Conservation (phyloP, 2,113 vertebrate species). For the Pholis gunnellus region DNA sequence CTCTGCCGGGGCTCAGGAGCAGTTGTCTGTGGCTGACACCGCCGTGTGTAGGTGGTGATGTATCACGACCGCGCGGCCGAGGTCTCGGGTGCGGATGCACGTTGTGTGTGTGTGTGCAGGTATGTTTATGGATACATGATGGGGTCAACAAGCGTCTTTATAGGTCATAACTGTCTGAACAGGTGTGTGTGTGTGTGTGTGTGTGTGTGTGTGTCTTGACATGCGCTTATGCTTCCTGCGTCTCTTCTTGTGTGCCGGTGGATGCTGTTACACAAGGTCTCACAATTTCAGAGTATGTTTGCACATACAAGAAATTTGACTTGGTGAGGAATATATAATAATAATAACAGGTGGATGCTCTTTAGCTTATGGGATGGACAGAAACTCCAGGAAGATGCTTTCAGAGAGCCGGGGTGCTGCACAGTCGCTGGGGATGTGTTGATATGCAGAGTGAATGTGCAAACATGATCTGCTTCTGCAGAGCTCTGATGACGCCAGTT, state of each 20-base stretch:
- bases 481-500: not conserved
- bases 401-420: not conserved
- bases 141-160: slow-evolving; percentile 27
- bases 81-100: not conserved
- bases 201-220: not conserved
- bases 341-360: too few species aligned
- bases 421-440: not conserved
- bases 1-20: slow-evolving; percentile 74
- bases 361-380: not conserved
- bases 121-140: slow-evolving; percentile 10
- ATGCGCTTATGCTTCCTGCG: not conserved
- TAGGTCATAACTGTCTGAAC: not conserved
- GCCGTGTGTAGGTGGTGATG: slow-evolving; percentile 73
- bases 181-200: not conserved
- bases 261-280: too few species aligned
- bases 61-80: slow-evolving; percentile 59
- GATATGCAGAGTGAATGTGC: not conserved
- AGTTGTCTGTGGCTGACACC: slow-evolving; percentile 75
- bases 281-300: too few species aligned
- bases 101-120: slow-evolving; percentile 18
- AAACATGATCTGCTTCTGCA: not conserved
- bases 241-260: too few species aligned
- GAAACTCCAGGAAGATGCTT: not conserved
- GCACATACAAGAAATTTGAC: too few species aligned
- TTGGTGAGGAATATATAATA: too few species aligned